Base-by-base conservation (phyloP, 92 coral and sea anemone species). In the Paragorgia papillata region DNA sequence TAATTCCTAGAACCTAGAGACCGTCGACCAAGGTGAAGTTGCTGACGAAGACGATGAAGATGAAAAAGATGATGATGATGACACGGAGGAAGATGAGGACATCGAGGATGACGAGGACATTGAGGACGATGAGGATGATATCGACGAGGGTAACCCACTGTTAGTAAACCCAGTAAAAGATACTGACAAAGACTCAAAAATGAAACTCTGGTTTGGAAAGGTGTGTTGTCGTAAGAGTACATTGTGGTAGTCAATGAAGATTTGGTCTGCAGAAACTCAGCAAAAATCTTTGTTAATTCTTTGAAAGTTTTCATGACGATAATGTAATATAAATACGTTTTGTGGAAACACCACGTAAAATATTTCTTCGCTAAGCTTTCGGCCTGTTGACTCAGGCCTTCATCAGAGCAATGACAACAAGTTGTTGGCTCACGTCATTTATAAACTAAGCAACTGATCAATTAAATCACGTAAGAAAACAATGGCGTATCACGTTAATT, bases 1-100 rank as follows among this genome's bases (percentile, higher is more conserved):
- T n/a, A n/a, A n/a, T n/a, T n/a, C n/a, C n/a, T 82, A 93, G 98
- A 92, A 94, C 59, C 88, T 94, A 22, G 97, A 94, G 15, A 87
- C 73, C 24, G 89, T 94, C 20, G 97, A 94, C 79, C 87, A 88
- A 30, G 87, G 82, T 22, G 89, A 90, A 34, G 84, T 71, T 0
- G 77, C 76, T 51, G 81, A 73, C 26, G 60, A 66, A 83, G 82
- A 82, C 39, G 68, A 69, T 26, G 85, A 82, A 30, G 84, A 75
- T 27, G 82, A 84, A 0, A 51, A 71, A 33, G 85, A 89, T 28
- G 86, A 79, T 17, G 73, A 74, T 37, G 85, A 89, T 28, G 86
- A 79, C 13, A 66, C 66, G 20, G 82, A 76, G 55, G 76, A 79
- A 20, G 84, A 77, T 2, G 88, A 82, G 27, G 73, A 57, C 19